Base-by-base conservation (phyloP, 2,888 invertebrate species). In the Agelastica alni region DNA sequence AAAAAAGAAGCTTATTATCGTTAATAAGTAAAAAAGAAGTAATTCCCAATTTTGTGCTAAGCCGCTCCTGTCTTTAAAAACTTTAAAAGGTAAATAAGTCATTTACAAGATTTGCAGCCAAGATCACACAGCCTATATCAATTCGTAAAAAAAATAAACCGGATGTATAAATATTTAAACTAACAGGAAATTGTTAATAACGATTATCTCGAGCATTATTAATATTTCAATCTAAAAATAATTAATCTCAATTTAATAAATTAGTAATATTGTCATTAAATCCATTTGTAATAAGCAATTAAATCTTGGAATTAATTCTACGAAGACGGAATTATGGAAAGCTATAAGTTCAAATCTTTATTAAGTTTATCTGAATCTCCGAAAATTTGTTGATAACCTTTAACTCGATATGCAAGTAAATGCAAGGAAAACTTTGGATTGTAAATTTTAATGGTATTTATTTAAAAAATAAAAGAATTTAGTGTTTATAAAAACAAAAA, bases 141-240 rank as follows among this genome's bases (percentile, higher is more conserved):
- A 30, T 30, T 12, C 18, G 22, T 51, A 41, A 55, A 56, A 52
- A 59, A 53, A 62, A 51, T 53, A 34, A 51, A 56, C 62, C 60
- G 63, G 62, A 62, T 58, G 57, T 59, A 51, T 52, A 59, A 53
- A 59, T 55, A 48, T 47, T 53, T 52, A 54, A 56, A 54, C 60
- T 54, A 61, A 64, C 63, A 63, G 64, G 62, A 64, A 64, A 61
- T 63, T 58, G 60, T 63, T 62, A 48, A 39, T 10, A 9, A 12
- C 5, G 10, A n/a, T 39, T 20, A 39, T 39, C 37, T 39, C 37
- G 9, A 26, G 20, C 20, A 39, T 26, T n/a, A n/a, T n/a, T n/a
- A 26, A 32, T 49, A 48, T 41, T 48, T 49, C 49, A 37, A 49
- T 43, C 34, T 26, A 9, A 51, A n/a, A 51, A 44, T 51, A 51